Conservation (phyloP, 2,113 vertebrate genomes). For the Ceratotherium simum region DNA sequence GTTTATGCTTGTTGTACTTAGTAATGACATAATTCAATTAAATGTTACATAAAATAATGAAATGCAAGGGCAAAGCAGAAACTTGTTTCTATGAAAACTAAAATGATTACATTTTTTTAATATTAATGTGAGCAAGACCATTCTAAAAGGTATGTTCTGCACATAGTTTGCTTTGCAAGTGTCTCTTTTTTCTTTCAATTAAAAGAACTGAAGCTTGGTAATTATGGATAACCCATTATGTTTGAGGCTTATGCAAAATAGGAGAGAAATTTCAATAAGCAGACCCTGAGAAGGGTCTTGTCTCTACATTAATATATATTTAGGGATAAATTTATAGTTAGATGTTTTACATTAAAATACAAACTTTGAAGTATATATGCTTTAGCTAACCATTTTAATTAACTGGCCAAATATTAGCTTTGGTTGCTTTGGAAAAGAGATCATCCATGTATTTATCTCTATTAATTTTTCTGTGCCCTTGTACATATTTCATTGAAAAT, state of each 20-base stretch:
- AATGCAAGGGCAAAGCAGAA: neutral
- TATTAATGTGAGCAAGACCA: neutral
- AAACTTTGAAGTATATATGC: neutral
- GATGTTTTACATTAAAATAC: constrained; percentile 31
- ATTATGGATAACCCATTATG: neutral
- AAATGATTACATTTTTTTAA: neutral
- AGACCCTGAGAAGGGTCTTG: neutral
- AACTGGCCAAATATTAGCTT: neutral
- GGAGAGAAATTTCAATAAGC: neutral
- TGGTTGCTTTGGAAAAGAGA: neutral
- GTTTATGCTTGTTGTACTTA: neutral
- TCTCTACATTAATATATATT: neutral
- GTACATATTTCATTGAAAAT: constrained; percentile 23
- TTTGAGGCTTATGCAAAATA: neutral
- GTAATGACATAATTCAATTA: constrained; percentile 36
- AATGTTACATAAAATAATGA: neutral
- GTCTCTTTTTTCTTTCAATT: constrained; percentile 2
- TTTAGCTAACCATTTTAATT: constrained; percentile 50
- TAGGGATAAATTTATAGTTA: constrained; percentile 17
- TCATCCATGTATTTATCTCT: neutral
- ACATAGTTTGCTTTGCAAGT: neutral
- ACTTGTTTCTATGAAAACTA: constrained; percentile 11
- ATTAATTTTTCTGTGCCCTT: neutral
- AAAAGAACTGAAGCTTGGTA: constrained; percentile 1
- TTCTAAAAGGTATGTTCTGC: neutral